A percentile compares a stretch with the other conserved stretches of the same genome.
Conservation (phyloP, 2,113 vertebrate genomes). For the Scophthalmus maximus region DNA sequence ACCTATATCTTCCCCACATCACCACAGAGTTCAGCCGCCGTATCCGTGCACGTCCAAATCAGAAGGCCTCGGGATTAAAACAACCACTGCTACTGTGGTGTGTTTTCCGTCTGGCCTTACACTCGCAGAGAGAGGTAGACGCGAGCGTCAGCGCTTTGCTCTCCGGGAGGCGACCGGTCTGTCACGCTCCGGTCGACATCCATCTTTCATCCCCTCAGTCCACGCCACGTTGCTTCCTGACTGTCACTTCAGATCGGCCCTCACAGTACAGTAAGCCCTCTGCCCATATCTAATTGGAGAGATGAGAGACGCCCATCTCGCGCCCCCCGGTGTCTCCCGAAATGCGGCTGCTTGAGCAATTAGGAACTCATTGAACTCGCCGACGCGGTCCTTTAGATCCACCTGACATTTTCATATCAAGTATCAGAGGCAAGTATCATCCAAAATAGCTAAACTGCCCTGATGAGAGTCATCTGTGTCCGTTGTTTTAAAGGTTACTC, state of each 20-base stretch:
- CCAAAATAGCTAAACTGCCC: conserved; percentile 6
- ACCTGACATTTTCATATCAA: conserved; percentile 55
- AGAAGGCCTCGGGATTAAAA: conserved; percentile 21
- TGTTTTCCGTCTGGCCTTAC: not conserved
- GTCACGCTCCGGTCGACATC: conserved; percentile 67
- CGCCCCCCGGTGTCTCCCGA: conserved; percentile 28
- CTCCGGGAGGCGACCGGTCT: conserved; percentile 66
- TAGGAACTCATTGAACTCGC: conserved; percentile 58
- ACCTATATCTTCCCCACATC: conserved; percentile 19
- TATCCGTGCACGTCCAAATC: conserved; percentile 20
- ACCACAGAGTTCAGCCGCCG: conserved; percentile 4
- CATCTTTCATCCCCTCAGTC: conserved; percentile 64
- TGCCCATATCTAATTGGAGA: conserved; percentile 67
- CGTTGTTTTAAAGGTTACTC: not conserved
- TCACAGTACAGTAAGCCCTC: conserved; percentile 66
- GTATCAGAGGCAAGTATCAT: conserved; percentile 36
- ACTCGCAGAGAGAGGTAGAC: conserved; percentile 30
- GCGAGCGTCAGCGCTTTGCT: conserved; percentile 39
- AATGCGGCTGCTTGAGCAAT: conserved; percentile 56
- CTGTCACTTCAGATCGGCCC: conserved; percentile 72
- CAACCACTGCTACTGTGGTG: conserved; percentile 5
- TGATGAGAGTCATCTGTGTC: conserved; percentile 23
- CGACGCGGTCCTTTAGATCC: conserved; percentile 42
- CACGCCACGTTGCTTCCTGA: conserved; percentile 65
- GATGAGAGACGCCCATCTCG: conserved; percentile 46